Evolutionary conservation across 2,888 invertebrate species (phyloP).

Genomic region (Podabrus alpinus): DNA sequence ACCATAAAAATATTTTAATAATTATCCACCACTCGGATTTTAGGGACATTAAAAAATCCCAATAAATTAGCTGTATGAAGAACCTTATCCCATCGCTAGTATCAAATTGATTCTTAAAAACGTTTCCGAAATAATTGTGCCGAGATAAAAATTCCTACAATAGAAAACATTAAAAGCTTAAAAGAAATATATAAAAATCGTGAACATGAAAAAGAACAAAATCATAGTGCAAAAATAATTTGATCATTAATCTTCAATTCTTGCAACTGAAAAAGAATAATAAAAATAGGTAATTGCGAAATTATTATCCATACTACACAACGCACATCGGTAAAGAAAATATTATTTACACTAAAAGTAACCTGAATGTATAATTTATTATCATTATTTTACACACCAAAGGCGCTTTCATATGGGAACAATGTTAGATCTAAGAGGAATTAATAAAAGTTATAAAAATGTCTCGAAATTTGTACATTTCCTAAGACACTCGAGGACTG

Average conservation of each 20-base stretch:
- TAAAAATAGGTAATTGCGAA: neutral
- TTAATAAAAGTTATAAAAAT: neutral
- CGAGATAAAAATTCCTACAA: neutral
- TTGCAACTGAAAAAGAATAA: neutral
- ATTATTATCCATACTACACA: neutral
- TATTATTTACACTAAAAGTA: neutral
- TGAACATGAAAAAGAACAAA: neutral
- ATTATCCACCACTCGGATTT: no score
- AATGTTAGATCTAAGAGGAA: neutral
- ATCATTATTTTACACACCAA: neutral
- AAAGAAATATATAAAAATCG: neutral
- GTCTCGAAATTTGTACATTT: conserved; percentile 15
- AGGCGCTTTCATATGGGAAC: neutral
- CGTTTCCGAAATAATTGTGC: neutral
- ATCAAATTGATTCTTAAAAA: neutral
- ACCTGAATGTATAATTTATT: neutral
- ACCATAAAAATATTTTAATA: no score
- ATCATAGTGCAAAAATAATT: neutral
- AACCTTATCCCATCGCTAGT: no score
- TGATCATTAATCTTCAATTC: neutral
- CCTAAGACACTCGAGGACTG: conserved; percentile 11
- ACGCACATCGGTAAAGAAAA: neutral
- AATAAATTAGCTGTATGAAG: no score
- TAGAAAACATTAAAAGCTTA: neutral
- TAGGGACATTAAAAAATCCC: no score